Conservation (phyloP, 2,888 invertebrate species). For the Sussaba pulchella region DNA sequence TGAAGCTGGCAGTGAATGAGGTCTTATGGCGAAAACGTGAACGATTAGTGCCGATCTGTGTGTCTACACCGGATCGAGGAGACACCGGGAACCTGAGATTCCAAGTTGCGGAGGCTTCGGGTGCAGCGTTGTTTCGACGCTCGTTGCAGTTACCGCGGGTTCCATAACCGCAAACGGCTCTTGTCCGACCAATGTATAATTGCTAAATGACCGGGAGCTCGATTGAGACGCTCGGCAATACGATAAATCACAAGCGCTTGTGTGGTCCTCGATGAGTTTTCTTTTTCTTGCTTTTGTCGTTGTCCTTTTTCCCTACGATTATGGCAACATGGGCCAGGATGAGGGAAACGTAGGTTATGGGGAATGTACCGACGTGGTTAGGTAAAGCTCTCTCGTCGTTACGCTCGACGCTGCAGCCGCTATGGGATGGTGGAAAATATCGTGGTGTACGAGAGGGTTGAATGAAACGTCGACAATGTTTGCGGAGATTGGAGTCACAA, state of each 20-base stretch:
- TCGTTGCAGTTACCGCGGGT: background rate
- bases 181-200: constrained; percentile 73
- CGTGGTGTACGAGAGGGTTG: background rate
- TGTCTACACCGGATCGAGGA: constrained; percentile 77
- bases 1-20: constrained; percentile 78
- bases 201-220: constrained; percentile 71
- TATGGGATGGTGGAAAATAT: background rate
- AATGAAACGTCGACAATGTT: background rate
- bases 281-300: constrained; percentile 19
- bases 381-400: background rate
- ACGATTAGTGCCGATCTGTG: constrained; percentile 82
- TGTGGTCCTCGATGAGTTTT: constrained; percentile 72
- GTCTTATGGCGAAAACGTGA: constrained; percentile 83
- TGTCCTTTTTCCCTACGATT: background rate
- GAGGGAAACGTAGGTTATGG: constrained; percentile 30
- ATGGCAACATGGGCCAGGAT: constrained; percentile 31
- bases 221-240: constrained; percentile 71
- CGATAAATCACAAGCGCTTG: constrained; percentile 73
- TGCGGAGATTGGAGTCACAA: constrained; percentile 24
- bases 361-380: constrained; percentile 5
- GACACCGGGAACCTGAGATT: constrained; percentile 65
- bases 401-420: constrained; percentile 4
- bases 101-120: constrained; percentile 42
- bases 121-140: constrained; percentile 6
- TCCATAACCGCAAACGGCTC: constrained; percentile 34